Percentiles rank a stretch among this genome's conserved stretches.
Evolutionary conservation across 2,888 invertebrate species (phyloP).

Genomic region (Hymenopus coronatus): DNA sequence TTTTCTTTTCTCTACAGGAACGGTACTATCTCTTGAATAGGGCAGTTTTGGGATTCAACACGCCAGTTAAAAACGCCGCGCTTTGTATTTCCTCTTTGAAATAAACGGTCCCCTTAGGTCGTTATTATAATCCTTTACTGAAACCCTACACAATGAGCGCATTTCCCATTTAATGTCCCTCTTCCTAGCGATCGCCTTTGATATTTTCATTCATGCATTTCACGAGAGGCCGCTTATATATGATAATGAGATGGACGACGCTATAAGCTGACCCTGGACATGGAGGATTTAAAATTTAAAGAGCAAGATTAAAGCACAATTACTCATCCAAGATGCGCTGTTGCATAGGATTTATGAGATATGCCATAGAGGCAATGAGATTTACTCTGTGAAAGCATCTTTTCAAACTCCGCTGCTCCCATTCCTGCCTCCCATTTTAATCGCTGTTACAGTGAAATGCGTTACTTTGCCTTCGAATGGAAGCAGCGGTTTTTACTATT

Average conservation of each 20-base stretch:
- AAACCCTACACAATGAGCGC: not conserved
- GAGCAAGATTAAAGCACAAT: not conserved
- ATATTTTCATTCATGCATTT: not conserved
- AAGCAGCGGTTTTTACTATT: no score
- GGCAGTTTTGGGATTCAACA: not conserved
- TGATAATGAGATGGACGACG: not conserved
- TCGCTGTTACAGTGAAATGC: no score
- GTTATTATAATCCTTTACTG: not conserved
- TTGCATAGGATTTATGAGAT: not conserved
- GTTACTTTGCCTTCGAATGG: no score
- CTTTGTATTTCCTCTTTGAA: not conserved
- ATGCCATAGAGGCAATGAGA: not conserved
- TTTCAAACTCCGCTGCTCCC: not conserved
- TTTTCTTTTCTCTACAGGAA: not conserved
- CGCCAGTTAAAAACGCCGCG: not conserved
- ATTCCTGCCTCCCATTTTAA: no score
- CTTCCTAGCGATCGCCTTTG: not conserved
- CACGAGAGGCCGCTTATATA: not conserved
- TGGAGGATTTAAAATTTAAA: not conserved
- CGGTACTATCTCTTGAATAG: not conserved
- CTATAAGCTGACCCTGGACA: not conserved
- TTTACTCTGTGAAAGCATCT: not conserved
- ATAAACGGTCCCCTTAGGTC: not conserved
- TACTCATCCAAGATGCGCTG: not conserved
- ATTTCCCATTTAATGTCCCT: no score